Evolutionary conservation across 2,113 vertebrate genomes (phyloP), one percentile per base, ranked within the genome.

Genomic region (Rhinopomastus cyanomelas): DNA sequence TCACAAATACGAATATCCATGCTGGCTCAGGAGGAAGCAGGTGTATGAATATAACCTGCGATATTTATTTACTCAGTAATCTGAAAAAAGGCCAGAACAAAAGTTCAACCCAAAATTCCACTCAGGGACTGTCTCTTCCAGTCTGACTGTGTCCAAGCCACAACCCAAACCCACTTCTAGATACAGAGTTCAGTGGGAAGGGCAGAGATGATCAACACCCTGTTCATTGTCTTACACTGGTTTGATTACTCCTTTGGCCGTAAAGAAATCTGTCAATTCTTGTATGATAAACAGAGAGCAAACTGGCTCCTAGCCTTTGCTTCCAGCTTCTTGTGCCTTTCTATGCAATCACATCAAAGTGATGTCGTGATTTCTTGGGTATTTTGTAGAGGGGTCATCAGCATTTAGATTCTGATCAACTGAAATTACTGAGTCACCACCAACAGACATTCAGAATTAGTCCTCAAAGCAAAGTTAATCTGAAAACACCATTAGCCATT

Each of bases 211-310:
- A 71, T 68, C 67, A 77, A 74, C 92, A 82, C 11, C 78, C 59
- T 64, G 46, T 46, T 76, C 74, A 88, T 89, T 95, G 90, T 93
- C 88, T 90, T 39, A 69, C 3, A 2, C 21, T 89, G 56, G 30
- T 90, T 85, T 90, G 68, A 64, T 30, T 56, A 34, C 49, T 89
- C 60, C 34, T 69, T 60, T 53, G 37, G 80, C 90, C 75, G 90
- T 81, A 95, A 89, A 92, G 88, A 88, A 85, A 87, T 77, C 91
- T 59, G 30, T 64, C 77, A 60, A 68, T 59, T 85, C 81, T 61
- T 27, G 55, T 46, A 16, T n/a, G 72, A 75, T 42, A 56, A 87
- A 75, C 34, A 20, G 26, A 34, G 71, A 76, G 42, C 73, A 55
- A 75, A 34, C 37, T 17, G 68, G 8, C 85, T 82, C 48, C 62